These are phyloP conservation scores for Colistium nudipinnis DNA, from an alignment of 2,113 vertebrate species.

Conservation along the genomic window DNA sequence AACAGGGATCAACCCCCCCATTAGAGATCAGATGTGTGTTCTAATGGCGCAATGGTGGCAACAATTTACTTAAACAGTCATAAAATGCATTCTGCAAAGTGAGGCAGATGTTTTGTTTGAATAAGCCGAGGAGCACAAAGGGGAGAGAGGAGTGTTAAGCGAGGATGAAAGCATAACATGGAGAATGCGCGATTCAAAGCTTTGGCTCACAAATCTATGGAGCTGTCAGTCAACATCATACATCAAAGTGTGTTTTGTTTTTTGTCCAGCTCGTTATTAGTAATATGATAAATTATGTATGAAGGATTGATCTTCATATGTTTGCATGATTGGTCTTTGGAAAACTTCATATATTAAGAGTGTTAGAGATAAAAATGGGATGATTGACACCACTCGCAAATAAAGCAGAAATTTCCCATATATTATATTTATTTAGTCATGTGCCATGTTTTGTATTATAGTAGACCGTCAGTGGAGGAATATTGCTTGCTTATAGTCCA, in stretches of 20 bases:
- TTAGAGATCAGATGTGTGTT: not conserved
- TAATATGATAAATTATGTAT: too few species aligned
- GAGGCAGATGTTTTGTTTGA: not conserved
- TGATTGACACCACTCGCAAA: not conserved
- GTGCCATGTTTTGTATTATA: too few species aligned
- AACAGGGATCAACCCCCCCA: not conserved
- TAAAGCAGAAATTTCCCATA: too few species aligned
- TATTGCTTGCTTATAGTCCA: too few species aligned
- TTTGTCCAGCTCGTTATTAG: too few species aligned
- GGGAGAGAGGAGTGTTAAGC: not conserved
- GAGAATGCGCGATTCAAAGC: not conserved
- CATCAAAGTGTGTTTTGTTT: too few species aligned
- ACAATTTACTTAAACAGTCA: not conserved
- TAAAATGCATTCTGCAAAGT: not conserved
- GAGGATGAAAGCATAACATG: not conserved
- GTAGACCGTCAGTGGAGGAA: too few species aligned
- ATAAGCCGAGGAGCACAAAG: not conserved
- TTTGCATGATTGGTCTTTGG: not conserved
- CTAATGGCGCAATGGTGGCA: not conserved
- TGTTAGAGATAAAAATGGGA: not conserved
- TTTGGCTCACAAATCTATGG: not conserved
- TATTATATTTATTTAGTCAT: too few species aligned
- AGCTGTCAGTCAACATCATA: conserved; percentile 1
- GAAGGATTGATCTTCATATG: too few species aligned
- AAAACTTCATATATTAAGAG: not conserved